Base-by-base conservation (phyloP, 2,113 vertebrate species). In the Pionites leucogaster region DNA sequence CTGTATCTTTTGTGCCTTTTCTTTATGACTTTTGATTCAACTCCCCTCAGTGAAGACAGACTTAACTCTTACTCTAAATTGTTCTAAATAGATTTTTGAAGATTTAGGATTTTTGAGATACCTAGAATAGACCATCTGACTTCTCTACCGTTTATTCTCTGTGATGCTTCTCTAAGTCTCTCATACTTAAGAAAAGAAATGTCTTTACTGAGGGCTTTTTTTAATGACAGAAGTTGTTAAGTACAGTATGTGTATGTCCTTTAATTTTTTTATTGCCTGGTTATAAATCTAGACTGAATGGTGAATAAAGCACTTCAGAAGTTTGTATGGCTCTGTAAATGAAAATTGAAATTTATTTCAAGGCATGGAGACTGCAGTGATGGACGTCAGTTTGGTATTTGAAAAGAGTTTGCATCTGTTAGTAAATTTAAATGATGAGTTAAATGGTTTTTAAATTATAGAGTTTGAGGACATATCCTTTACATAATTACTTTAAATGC, bases 371-470 rank as follows among this genome's bases (percentile, higher is more conserved):
- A 82, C 89, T 31, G 55, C 82, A 60, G 74, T 63, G 68, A 64
- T 85, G 75, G 84, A 86, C 71, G 71, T 87, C 20, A 39, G 60
- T 62, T 95, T 74, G 80, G 42, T 75, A 72, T 88, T 60, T 72
- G 55, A 77, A 77, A 78, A 69, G 70, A 71, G 88, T 95, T 96
- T 97, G 80, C 92, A 95, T 96, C 93, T 97, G 95, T 92, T 93
- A 91, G 91, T 95, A 92, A 96, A 95, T 97, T 92, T 94, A 94
- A 93, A 86, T 78, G 64, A 93, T 96, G 82, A 96, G 92, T 90
- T 97, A 94, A 96, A 68, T 96, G 96, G 37, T 49, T 92, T 95
- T 96, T 95, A 94, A 96, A 95, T 93, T 53, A 87, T 81, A 50
- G 83, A 55, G 31, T 49, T 63, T 92, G 89, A 95, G 92, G 91